Conservation (phyloP, 2,797 vertebrate species). For the Rhinella marina region DNA sequence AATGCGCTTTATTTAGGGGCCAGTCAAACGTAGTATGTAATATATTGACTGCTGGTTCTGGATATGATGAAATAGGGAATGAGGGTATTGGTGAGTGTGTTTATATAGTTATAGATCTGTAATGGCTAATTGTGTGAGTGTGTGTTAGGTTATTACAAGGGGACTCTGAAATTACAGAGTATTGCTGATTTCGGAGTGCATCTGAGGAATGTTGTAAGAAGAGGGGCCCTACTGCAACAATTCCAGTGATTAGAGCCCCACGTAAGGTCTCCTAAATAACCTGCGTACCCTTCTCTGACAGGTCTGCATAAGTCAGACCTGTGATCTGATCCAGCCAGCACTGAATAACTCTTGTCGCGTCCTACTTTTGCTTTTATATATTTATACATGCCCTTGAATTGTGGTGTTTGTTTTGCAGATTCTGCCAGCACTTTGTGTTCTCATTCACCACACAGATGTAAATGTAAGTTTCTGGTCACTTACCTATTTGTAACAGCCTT, state of each 20-base stretch:
- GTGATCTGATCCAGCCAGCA: constrained; percentile 80
- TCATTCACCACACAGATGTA: constrained; percentile 98
- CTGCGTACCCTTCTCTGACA: constrained; percentile 78
- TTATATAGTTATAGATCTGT: constrained; percentile 21
- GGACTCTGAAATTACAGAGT: constrained; percentile 78
- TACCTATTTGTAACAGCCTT: no score
- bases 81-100: constrained; percentile 68
- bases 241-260: constrained; percentile 87
- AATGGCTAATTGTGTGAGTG: constrained; percentile 7
- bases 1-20: neutral
- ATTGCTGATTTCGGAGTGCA: constrained; percentile 91
- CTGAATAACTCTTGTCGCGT: neutral
- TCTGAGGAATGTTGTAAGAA: constrained; percentile 86
- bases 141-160: constrained; percentile 71
- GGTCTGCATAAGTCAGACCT: constrained; percentile 70
- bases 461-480: constrained; percentile 87
- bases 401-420: constrained; percentile 77
- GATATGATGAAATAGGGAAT: constrained; percentile 90
- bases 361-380: neutral
- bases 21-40: neutral
- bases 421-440: constrained; percentile 93
- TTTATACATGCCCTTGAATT: neutral
- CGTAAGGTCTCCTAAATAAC: constrained; percentile 72
- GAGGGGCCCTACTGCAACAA: constrained; percentile 69
- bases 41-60: constrained; percentile 64